Evolutionary conservation across 2,797 vertebrate species (phyloP).

Genomic region (Rhodeus uyekii): DNA sequence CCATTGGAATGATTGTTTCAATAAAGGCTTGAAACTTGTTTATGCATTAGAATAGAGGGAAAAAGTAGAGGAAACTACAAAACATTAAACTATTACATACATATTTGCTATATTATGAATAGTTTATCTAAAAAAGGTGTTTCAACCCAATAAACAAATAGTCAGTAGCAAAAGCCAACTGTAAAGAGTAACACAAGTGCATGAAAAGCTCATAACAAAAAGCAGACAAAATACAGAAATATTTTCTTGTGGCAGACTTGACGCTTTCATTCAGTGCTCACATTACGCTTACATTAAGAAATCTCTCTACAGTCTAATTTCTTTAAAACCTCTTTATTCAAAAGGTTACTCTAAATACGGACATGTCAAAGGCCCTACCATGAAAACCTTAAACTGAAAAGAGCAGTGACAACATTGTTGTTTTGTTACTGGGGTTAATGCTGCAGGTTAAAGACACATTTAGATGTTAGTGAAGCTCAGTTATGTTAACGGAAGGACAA

Average conservation of each 20-base stretch:
- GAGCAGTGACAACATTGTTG: slow-evolving; percentile 40
- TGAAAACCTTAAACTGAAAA: slow-evolving; percentile 46
- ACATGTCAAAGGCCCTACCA: slow-evolving; percentile 55
- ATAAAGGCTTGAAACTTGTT: neutral
- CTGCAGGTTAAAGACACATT: slow-evolving; percentile 37
- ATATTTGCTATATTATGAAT: neutral
- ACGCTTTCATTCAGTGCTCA: slow-evolving; percentile 37
- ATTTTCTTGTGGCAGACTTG: neutral
- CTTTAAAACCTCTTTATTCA: slow-evolving; percentile 68
- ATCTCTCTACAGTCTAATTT: slow-evolving; percentile 54
- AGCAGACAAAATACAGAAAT: neutral
- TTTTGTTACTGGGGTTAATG: slow-evolving; percentile 18
- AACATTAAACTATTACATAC: neutral
- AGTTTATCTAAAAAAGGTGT: neutral
- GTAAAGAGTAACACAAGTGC: neutral
- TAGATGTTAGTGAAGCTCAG: slow-evolving; percentile 56
- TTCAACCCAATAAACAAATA: neutral
- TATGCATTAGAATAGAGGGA: no score
- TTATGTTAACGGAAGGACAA: slow-evolving; percentile 51
- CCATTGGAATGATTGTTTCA: neutral
- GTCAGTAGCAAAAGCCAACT: neutral
- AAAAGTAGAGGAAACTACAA: neutral
- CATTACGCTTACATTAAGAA: slow-evolving; percentile 56
- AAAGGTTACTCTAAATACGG: slow-evolving; percentile 57
- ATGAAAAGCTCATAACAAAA: neutral